phyloP scores from a whole-genome alignment of 2,888 invertebrate genomes.

The Drosophila birchii region DNA sequence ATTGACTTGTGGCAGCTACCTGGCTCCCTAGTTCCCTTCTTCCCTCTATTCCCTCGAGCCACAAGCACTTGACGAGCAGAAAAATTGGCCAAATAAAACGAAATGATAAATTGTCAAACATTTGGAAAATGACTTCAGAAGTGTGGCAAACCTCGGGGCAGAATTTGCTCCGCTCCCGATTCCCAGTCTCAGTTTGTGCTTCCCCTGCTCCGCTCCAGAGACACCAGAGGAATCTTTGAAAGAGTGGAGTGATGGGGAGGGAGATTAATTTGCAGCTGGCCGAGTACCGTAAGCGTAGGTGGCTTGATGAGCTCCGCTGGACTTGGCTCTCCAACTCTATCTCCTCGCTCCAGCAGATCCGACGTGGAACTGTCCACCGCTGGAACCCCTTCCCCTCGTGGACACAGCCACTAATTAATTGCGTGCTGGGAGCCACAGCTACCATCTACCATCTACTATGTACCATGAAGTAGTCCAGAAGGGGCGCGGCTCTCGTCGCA shows the following conservation, averaged over 20 bases:
- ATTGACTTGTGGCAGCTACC: slow-evolving; percentile 57
- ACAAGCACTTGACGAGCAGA: slow-evolving; percentile 49
- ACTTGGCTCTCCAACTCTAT: slow-evolving; percentile 47
- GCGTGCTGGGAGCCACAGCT: slow-evolving; percentile 57
- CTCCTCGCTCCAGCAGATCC: slow-evolving; percentile 59
- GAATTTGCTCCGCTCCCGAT: slow-evolving; percentile 25
- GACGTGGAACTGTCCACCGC: slow-evolving; percentile 24
- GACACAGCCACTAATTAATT: slow-evolving; percentile 71
- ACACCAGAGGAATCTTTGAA: slow-evolving; percentile 52
- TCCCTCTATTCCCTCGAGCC: neutral
- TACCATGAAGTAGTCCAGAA: slow-evolving; percentile 44
- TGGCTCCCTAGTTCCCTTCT: slow-evolving; percentile 16
- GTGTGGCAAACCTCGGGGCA: slow-evolving; percentile 67
- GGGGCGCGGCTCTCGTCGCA: slow-evolving; percentile 50
- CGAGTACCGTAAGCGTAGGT: slow-evolving; percentile 79
- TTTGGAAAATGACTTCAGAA: slow-evolving; percentile 70
- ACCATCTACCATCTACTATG: slow-evolving; percentile 6
- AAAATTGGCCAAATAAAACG: slow-evolving; percentile 45
- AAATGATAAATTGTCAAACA: slow-evolving; percentile 68
- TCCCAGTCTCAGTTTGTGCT: slow-evolving; percentile 6
- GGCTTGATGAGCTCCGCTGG: slow-evolving; percentile 73
- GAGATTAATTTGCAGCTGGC: slow-evolving; percentile 70
- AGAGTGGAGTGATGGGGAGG: slow-evolving; percentile 53
- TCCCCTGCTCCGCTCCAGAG: slow-evolving; percentile 21
- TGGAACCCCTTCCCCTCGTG: slow-evolving; percentile 31